Base-by-base conservation (phyloP, 2,888 invertebrate genomes). In the Schrankia costaestrigalis region DNA sequence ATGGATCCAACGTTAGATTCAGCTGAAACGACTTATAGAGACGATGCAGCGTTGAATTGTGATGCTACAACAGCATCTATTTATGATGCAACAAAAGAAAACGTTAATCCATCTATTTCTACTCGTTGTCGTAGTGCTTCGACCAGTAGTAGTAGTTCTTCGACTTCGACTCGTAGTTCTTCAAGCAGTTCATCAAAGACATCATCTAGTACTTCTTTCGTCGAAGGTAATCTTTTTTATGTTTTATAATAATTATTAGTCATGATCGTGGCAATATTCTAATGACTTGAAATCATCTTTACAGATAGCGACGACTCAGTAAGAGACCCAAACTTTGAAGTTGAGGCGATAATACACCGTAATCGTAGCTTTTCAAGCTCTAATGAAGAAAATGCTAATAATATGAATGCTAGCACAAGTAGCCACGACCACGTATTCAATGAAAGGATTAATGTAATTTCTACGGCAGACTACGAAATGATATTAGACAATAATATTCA, bases 271-370 rank as follows among this genome's bases (percentile, higher is more conserved):
- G n/a, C n/a, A n/a, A n/a, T n/a, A n/a, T n/a, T n/a, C n/a, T n/a
- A n/a, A n/a, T n/a, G n/a, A n/a, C n/a, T n/a, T n/a, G n/a, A n/a
- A n/a, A n/a, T n/a, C n/a, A n/a, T n/a, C n/a, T n/a, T n/a, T n/a
- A n/a, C n/a, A n/a, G 19, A 22, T 22, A 22, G 22, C 10, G 22
- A 22, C 22, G 22, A 22, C 10, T 22, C 22, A 22, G 22, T 22
- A 10, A 22, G 10, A 22, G 22, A 22, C 10, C 22, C 22, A 22
- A 22, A 22, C 10, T 22, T 10, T 10, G 22, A 22, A 10, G 10
- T 5, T 22, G 10, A 10, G 17, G 17, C 4, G 7, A 7, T 7
- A 17, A 17, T 3, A 17, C 17, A 17, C 7, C 17, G 17, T 17
- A 17, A 3, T 17, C 3, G 3, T 17, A 17, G 17, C 7, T 17